phyloP scores from a whole-genome alignment of 2,797 vertebrate genomes.

The Aeoliscus strigatus region DNA sequence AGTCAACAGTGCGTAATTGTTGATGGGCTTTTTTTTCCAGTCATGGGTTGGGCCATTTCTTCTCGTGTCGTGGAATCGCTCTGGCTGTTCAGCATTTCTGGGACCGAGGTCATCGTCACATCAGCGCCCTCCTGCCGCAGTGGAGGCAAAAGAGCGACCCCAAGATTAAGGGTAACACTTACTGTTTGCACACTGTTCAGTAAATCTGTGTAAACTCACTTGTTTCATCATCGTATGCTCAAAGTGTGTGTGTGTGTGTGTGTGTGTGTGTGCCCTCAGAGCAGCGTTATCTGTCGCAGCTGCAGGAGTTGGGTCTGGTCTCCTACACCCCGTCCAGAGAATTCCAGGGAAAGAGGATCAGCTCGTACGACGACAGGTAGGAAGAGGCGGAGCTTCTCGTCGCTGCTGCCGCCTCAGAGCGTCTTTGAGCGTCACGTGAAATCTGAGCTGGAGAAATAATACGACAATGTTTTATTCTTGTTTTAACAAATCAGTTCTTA shows the following conservation, averaged over 20 bases:
- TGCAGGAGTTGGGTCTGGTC: conserved; percentile 80
- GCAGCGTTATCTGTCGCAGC: conserved; percentile 77
- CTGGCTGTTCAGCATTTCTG: conserved; percentile 89
- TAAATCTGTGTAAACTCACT: too few species aligned
- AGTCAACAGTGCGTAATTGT: too few species aligned
- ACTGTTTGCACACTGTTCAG: too few species aligned
- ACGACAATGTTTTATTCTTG: too few species aligned
- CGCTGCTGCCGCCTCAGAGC: not conserved
- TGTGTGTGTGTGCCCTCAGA: conserved; percentile 65
- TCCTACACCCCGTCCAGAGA: conserved; percentile 85
- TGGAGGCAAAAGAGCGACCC: conserved; percentile 81
- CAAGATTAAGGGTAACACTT: conserved; percentile 75
- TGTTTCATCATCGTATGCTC: too few species aligned
- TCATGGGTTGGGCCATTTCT: conserved; percentile 81
- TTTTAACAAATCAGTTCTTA: too few species aligned
- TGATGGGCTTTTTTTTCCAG: conserved; percentile 22
- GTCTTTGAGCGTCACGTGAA: too few species aligned
- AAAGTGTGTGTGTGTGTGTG: too few species aligned
- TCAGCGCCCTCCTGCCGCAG: conserved; percentile 81
- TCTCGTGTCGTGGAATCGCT: conserved; percentile 89
- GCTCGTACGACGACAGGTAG: conserved; percentile 88
- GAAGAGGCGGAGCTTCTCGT: not conserved
- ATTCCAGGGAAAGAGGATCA: conserved; percentile 82
- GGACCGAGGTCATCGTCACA: conserved; percentile 82
- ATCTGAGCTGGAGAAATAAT: too few species aligned